Base-by-base conservation (phyloP, 2,797 vertebrate genomes). In the Streptopelia turtur region DNA sequence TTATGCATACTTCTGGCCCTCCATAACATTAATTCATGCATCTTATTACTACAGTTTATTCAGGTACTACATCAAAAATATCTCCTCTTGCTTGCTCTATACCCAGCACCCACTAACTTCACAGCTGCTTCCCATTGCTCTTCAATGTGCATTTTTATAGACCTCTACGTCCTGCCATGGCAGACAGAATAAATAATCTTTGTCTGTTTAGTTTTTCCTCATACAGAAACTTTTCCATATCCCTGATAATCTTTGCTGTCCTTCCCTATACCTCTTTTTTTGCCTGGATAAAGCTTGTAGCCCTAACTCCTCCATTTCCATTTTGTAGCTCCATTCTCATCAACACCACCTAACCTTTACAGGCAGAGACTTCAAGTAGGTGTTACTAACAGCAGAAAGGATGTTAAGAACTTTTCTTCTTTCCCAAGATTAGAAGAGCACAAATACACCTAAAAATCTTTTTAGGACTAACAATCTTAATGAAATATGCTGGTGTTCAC, bases 61-160 rank as follows among this genome's bases (percentile, higher is more conserved):
- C 60, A 93, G 78, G 63, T 59, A 55, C 22, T 52, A 74, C 52
- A 77, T 30, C 45, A 87, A 95, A 84, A 95, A 82, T 30, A 65
- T 20, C 47, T 82, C 47, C 23, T 47, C 70, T 79, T 37, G 9
- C 33, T 83, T 55, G 18, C 43, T 79, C 27, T 49, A 43, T n/a
- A 61, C 14, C 23, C 1, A 0, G 43, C 66, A 82, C 7, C 15
- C 39, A 64, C 43, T 43, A 80, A 7, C 37, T 87, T 77, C 52
- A 63, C 5, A 3, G 55, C 35, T 91, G 64, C 56, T 93, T 91
- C 39, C 15, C 35, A 80, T 1, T 28, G 30, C n/a, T 84, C 37
- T 84, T 72, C 59, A 39, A 4, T 8, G 9, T 13, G 17, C 49
- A 45, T 64, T 90, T 81, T 88, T 27, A 85, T 60, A 65, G 59